Evolutionary conservation across 1,140 invertebrate genomes (phyloP).

Genomic region (Heliothis virescens): DNA sequence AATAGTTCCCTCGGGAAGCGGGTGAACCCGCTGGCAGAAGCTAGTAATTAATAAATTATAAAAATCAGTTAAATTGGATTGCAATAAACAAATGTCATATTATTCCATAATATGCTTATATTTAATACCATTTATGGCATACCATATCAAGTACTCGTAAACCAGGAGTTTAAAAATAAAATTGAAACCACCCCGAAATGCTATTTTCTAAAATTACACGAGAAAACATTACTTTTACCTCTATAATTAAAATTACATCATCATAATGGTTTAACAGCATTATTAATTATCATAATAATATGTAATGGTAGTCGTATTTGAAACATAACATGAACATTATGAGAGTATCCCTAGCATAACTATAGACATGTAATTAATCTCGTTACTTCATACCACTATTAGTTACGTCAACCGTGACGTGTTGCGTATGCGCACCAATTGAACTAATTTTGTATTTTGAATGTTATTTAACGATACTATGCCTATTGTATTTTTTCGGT

Average conservation of each 20-base stretch:
- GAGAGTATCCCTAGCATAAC: constrained; percentile 7
- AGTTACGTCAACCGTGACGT: background rate
- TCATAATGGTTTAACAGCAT: constrained; percentile 5
- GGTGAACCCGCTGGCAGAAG: too few relatives aligned
- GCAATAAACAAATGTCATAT: too few relatives aligned
- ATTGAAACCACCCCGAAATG: too few relatives aligned
- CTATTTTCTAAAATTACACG: constrained; percentile 1
- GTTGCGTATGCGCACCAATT: background rate
- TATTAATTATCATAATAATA: background rate
- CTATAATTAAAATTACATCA: constrained; percentile 28
- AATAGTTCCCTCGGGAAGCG: too few relatives aligned
- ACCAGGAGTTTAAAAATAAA: too few relatives aligned
- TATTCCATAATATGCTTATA: too few relatives aligned
- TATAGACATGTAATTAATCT: constrained; percentile 16
- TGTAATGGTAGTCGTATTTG: background rate
- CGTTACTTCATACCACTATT: constrained; percentile 9
- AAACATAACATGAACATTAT: constrained; percentile 9
- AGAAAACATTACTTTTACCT: background rate
- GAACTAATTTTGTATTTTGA: background rate
- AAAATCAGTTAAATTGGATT: too few relatives aligned
- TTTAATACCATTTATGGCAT: too few relatives aligned
- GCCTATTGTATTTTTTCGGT: background rate
- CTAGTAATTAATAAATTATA: too few relatives aligned
- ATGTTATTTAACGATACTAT: background rate
- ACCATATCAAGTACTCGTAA: too few relatives aligned